These are phyloP conservation scores for Anodontia alba DNA, from an alignment of 2,888 invertebrate species.

Conservation along the genomic window DNA sequence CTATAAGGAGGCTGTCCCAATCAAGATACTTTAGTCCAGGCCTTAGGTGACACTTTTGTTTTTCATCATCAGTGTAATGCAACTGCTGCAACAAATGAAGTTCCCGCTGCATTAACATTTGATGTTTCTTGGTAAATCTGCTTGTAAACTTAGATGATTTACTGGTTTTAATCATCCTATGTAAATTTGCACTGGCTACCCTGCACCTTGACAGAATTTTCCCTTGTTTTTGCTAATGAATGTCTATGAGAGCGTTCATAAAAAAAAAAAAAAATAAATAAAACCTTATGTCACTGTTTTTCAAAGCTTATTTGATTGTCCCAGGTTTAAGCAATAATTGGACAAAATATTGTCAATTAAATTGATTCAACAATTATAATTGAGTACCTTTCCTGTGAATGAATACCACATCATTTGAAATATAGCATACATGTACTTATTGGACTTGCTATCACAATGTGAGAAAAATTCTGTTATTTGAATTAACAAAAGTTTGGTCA, in stretches of 20 bases:
- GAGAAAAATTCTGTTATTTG: not conserved
- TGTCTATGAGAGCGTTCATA: not conserved
- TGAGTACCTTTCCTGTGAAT: not conserved
- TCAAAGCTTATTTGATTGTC: not conserved
- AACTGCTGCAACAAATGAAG: constrained; percentile 5
- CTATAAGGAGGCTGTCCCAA: not conserved
- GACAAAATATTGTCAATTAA: not conserved
- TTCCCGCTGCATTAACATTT: not conserved
- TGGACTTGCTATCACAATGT: not conserved
- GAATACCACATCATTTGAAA: constrained; percentile 10
- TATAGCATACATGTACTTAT: not conserved
- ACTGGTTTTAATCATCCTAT: not conserved
- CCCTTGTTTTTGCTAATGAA: not conserved
- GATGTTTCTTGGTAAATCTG: constrained; percentile 9
- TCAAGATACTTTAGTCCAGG: not conserved
- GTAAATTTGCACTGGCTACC: constrained; percentile 1
- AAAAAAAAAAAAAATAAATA: not conserved
- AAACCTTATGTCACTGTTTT: not conserved
- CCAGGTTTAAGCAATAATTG: not conserved
- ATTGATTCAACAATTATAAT: not conserved
- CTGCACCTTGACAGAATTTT: not conserved
- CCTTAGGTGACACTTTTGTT: not conserved
- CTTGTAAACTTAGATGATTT: not conserved
- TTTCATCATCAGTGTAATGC: constrained; percentile 1
- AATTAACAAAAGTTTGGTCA: not conserved